These are phyloP conservation scores for Proisotoma minuta DNA, from an alignment of 2,888 invertebrate species.

Conservation along the genomic window DNA sequence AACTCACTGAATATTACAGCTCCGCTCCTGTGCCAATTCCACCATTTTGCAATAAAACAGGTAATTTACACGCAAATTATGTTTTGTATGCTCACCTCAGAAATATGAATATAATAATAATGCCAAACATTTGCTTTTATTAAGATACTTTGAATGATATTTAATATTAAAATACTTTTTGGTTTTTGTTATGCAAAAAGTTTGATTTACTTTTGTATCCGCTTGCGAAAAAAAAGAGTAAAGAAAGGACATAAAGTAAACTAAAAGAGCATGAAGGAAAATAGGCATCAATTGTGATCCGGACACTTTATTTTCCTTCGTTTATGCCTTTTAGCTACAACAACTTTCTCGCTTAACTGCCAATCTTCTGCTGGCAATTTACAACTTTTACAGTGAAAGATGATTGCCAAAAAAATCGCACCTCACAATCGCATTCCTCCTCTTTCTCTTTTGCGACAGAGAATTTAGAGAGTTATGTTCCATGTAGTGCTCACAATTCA, in stretches of 20 bases:
- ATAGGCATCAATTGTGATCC: neutral
- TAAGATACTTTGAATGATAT: no score
- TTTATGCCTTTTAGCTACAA: no score
- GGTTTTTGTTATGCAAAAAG: no score
- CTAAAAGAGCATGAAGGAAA: neutral
- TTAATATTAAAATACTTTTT: no score
- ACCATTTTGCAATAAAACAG: conserved; percentile 17
- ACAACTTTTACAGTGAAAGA: no score
- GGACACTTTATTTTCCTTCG: neutral
- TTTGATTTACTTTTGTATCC: neutral
- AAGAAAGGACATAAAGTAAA: neutral
- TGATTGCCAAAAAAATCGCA: conserved; percentile 6
- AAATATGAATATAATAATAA: no score
- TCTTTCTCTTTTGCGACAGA: neutral
- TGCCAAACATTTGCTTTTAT: no score
- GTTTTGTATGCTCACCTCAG: no score
- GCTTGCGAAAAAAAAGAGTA: neutral
- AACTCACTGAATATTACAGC: conserved; percentile 46
- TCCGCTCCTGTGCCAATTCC: conserved; percentile 44
- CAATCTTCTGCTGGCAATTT: no score
- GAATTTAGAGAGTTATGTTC: neutral
- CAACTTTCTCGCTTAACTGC: no score
- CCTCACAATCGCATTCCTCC: neutral
- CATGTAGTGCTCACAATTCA: neutral
- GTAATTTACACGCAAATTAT: neutral